Evolutionary conservation across 2,797 vertebrate species (phyloP), one percentile per base, ranked within the genome.

Genomic region (Fundulus diaphanus): DNA sequence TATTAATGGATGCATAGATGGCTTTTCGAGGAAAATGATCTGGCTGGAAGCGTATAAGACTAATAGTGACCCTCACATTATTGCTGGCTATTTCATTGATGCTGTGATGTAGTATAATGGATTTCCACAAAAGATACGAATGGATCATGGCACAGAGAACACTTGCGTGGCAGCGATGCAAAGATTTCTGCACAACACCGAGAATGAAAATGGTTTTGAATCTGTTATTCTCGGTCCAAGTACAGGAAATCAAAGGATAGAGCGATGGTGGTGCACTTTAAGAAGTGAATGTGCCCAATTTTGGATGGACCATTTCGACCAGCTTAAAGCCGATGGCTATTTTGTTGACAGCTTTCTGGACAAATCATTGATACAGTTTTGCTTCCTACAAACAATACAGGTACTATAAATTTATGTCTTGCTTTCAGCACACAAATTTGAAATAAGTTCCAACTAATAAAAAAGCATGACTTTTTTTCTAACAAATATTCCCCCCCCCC

Each of bases 311-410:
- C 44, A 49, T 16, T 65, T 73, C 13, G 59, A 51, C 11, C 18
- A 73, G 22, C 72, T 73, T 27, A 73, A 11, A 73, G 72, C 29
- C 18, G 72, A 73, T 73, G 72, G 57, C 13, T 48, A 65, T 49
- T 73, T 73, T 49, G 27, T 35, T n/a, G 44, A 49, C 72, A 73
- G 31, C 59, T 66, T 66, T 46, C 7, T 66, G 24, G 72, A 74
- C 61, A 74, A 74, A 27, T 51, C 72, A 18, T n/a, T 74, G 61
- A 74, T 74, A 31, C 72, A 74, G 59, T 74, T 66, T 73, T 74
- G 59, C 46, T 74, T 74, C 16, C 48, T 27, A 18, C 15, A 74
- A 11, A 74, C 72, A 3, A 74, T 66, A 74, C 72, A 74, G 72
- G 46, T 74, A 74, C 9, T 35, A 69, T 22, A 69, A 69, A 29